Percentiles rank a stretch among this genome's conserved stretches.
These are phyloP conservation scores for Rotaria socialis DNA, from an alignment of 2,888 invertebrate species.

Conservation along the genomic window DNA sequence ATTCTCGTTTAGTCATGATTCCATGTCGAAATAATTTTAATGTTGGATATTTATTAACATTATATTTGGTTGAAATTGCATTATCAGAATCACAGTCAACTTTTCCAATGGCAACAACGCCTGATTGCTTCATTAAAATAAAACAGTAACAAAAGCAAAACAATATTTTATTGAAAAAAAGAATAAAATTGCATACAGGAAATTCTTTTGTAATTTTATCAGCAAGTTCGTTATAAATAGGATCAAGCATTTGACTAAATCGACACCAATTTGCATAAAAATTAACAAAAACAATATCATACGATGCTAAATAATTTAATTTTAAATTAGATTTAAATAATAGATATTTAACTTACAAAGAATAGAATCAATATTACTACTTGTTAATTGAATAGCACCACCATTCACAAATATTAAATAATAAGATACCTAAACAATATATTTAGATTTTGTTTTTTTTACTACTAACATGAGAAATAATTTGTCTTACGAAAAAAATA, in stretches of 20 bases:
- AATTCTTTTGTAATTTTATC: conserved; percentile 73
- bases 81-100: conserved; percentile 91
- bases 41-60: conserved; percentile 80
- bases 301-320: conserved; percentile 68
- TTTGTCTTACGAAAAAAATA: background rate
- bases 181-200: conserved; percentile 61
- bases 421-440: background rate
- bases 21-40: conserved; percentile 77
- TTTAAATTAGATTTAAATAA: no score
- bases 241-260: conserved; percentile 91
- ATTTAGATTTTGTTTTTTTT: no score
- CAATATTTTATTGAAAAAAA: no score
- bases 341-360: background rate
- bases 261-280: conserved; percentile 97
- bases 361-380: background rate
- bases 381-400: conserved; percentile 22
- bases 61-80: conserved; percentile 34
- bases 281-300: conserved; percentile 94
- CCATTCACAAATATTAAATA: background rate
- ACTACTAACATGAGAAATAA: no score
- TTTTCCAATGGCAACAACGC: conserved; percentile 85
- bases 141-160: no score
- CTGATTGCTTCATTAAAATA: conserved; percentile 60
- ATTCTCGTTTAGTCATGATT: conserved; percentile 61
- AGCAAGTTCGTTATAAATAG: conserved; percentile 91